Evolutionary conservation across 2,113 vertebrate genomes (phyloP), one percentile per base, ranked within the genome.

Genomic region (Lontra canadensis): DNA sequence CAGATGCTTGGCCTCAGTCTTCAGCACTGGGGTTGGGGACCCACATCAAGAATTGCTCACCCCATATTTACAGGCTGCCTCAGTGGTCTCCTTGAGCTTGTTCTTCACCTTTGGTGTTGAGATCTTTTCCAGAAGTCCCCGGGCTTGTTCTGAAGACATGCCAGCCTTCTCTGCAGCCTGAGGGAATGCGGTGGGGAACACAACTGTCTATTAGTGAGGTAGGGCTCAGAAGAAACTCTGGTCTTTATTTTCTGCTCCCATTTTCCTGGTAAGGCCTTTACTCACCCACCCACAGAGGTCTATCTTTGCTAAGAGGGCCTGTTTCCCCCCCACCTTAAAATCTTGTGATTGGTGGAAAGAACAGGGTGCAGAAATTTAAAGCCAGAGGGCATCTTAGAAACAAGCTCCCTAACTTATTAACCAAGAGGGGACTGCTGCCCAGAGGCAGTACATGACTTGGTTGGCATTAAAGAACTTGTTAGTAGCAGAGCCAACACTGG

Each of bases 81-180:
- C 97, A 1, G 99, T 99, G 82, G 98, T 95, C 36, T 97, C 98
- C 96, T 87, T 99, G 96, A 99, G 99, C 85, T 98, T 98, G 71
- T 99, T 99, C 98, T 99, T 99, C 98, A 99, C 98, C 80, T 98
- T n/a, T 81, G 99, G 84, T 2, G 99, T 98, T 21, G 97, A 97
- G 55, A 69, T 97, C 90, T 99, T 97, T 92, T 98, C 92, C 90
- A 99, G 95, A 9, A 98, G 55, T 67, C 98, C 98, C 92, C 98
- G 98, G 47, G 99, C 97, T 39, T 99, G 97, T 7, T 96, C 97
- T 65, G 97, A 83, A n/a, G 99, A 96, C 39, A 99, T 59, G 59
- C 99, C 99, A 20, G 99, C 99, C 97, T 98, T 98, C 94, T 31
- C 26, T 1, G 99, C 99, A 94, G 99, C 99, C 99, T 99, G 95